Conservation (phyloP, 2,888 invertebrate genomes). For the Gryllus longicercus region DNA sequence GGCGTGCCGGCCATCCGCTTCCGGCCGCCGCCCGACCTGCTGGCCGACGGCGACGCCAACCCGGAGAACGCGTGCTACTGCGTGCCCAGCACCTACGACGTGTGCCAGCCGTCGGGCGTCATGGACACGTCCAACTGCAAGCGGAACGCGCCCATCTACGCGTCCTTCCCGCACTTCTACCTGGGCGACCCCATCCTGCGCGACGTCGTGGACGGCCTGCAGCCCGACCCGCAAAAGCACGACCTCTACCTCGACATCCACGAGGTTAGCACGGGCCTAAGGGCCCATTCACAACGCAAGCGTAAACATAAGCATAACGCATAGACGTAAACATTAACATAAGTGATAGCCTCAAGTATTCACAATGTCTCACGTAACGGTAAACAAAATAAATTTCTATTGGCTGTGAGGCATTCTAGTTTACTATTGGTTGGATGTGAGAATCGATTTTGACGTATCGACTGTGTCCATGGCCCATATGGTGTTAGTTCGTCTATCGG, state of each 20-base stretch:
- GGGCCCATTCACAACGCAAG: too few relatives aligned
- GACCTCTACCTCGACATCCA: slow-evolving; percentile 72
- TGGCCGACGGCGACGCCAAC: not conserved
- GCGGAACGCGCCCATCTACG: slow-evolving; percentile 56
- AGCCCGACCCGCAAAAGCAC: slow-evolving; percentile 58
- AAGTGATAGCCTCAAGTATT: too few relatives aligned
- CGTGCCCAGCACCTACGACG: not conserved
- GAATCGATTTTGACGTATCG: too few relatives aligned
- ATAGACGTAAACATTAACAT: too few relatives aligned
- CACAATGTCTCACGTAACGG: too few relatives aligned
- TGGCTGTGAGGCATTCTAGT: too few relatives aligned
- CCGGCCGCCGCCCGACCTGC: slow-evolving; percentile 29
- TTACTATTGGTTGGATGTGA: too few relatives aligned
- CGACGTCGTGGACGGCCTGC: slow-evolving; percentile 62
- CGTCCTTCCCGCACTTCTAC: slow-evolving; percentile 76
- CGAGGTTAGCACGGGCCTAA: slow-evolving; percentile 49
- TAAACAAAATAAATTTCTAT: too few relatives aligned
- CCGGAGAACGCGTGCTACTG: slow-evolving; percentile 29
- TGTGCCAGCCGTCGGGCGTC: slow-evolving; percentile 25
- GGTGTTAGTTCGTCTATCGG: too few relatives aligned
- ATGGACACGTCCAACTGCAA: slow-evolving; percentile 28
- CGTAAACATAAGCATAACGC: too few relatives aligned
- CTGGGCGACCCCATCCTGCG: slow-evolving; percentile 59
- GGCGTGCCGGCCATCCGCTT: slow-evolving; percentile 63
- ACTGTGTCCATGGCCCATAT: too few relatives aligned